Base-by-base conservation (phyloP, 2,113 vertebrate genomes). In the Ctenodactylus gundi region DNA sequence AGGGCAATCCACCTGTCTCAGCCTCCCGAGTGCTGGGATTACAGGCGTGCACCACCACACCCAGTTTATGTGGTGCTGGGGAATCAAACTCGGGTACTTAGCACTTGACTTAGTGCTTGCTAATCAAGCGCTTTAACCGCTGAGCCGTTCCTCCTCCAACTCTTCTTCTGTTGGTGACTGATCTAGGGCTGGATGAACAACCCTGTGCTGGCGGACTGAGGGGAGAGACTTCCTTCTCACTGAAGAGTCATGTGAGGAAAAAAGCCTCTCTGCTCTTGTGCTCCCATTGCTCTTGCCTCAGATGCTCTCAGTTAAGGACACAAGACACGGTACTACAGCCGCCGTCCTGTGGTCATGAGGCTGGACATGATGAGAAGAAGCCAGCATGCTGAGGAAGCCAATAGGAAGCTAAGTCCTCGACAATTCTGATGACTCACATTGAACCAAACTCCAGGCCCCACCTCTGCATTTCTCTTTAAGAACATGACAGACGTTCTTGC, bases 401-500 rank as follows among this genome's bases (percentile, higher is more conserved):
- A 18, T 51, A 76, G 57, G 36, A 44, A 84, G 64, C 17, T 64
- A 53, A 77, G 73, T 51, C 65, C 29, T 91, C 53, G 20, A 0
- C n/a, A 84, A 62, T 31, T 67, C 4, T 4, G 9, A 68, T 81
- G 53, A 92, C 31, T 41, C 57, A 60, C 68, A 60, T 0, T 76
- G 46, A 72, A 39, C 55, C 49, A 68, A 62, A 62, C 81, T 83
- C 51, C 60, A 51, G 25, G 89, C 21, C 58, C 85, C 17, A 34
- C 82, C 13, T n/a, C 4, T 78, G 44, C 53, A 67, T 3, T 25
- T 46, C 81, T 75, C 21, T 94, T n/a, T 87, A 82, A 90, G 55
- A 88, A 89, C 91, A 95, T 44, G 95, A 67, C 57, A 91, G 75
- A 91, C 77, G 76, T 75, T 60, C 39, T 89, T 58, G 58, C 3